A percentile compares a stretch with the other conserved stretches of the same genome.
These are phyloP conservation scores for Menura novaehollandiae DNA, from an alignment of 2,113 vertebrate genomes.

Conservation along the genomic window DNA sequence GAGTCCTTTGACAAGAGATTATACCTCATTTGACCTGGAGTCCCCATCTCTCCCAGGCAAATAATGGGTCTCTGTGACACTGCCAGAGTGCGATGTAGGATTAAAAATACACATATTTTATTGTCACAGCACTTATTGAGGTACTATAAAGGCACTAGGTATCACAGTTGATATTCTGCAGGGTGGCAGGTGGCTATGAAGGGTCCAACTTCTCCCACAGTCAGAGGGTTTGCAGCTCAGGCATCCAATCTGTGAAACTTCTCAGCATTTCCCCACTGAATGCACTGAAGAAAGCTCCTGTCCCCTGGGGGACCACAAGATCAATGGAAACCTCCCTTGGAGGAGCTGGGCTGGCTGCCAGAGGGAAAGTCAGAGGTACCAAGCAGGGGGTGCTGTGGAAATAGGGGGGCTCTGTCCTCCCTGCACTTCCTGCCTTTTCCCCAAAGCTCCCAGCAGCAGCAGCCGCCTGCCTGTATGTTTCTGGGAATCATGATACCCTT, in stretches of 20 bases:
- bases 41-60: background rate
- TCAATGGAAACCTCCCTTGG: background rate
- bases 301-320: background rate
- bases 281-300: background rate
- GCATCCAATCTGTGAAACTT: background rate
- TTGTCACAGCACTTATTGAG: background rate
- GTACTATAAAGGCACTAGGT: background rate
- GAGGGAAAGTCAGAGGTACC: background rate
- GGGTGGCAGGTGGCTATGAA: background rate
- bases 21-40: background rate
- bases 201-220: background rate
- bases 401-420: background rate
- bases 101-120: background rate
- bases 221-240: background rate
- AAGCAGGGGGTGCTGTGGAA: background rate
- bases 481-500: background rate
- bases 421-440: background rate
- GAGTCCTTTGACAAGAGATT: conserved; percentile 10
- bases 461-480: fast-evolving
- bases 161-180: background rate
- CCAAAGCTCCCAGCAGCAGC: background rate
- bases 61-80: background rate
- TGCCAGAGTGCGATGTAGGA: background rate
- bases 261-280: background rate
- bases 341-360: background rate